Evolutionary conservation across 2,113 vertebrate species (phyloP).

Genomic region (Archilochus colubris): DNA sequence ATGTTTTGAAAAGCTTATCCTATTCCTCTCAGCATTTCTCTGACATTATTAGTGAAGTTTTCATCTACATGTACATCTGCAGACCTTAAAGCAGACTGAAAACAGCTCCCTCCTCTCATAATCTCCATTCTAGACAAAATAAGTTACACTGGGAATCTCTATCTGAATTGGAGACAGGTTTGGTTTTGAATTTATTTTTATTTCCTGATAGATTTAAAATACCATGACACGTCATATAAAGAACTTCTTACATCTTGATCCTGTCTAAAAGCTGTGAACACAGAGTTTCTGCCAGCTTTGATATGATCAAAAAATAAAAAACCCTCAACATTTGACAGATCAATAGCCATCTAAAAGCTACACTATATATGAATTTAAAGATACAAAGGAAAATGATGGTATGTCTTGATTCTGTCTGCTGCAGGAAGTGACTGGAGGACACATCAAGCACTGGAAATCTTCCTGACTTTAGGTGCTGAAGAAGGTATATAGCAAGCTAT

Average conservation of each 20-base stretch:
- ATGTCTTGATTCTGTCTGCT: neutral
- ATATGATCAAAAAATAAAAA: neutral
- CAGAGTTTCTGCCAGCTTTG: neutral
- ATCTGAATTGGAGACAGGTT: neutral
- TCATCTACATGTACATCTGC: neutral
- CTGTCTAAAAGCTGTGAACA: neutral
- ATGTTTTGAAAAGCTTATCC: neutral
- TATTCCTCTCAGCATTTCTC: neutral
- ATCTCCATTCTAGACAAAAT: too few relatives aligned
- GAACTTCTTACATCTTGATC: neutral
- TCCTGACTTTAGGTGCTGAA: neutral
- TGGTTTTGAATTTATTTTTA: neutral
- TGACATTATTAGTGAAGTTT: neutral
- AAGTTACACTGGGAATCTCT: neutral
- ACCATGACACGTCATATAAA: accelerated
- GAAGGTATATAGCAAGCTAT: neutral
- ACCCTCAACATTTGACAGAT: neutral
- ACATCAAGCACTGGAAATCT: neutral
- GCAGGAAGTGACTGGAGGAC: neutral
- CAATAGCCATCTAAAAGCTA: neutral
- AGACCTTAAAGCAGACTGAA: neutral
- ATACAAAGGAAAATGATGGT: neutral
- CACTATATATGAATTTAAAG: neutral
- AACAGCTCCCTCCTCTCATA: neutral
- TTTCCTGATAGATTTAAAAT: neutral